Conservation (phyloP, 2,888 invertebrate genomes). For the Diarsia brunnea region DNA sequence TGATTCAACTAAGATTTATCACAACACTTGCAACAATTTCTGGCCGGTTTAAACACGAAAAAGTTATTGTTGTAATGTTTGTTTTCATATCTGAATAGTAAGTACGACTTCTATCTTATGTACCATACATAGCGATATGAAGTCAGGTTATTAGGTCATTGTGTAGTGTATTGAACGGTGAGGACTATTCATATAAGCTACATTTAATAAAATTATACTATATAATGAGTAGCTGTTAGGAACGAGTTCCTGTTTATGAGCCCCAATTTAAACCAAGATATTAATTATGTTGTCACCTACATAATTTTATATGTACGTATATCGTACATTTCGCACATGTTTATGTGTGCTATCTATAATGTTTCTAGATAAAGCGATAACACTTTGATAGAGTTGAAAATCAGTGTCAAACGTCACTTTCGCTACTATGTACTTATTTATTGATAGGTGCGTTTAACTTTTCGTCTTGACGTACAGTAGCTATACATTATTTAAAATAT, state of each 20-base stretch:
- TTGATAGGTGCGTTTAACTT: conserved; percentile 12
- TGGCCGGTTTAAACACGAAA: conserved; percentile 39
- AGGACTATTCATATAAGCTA: not conserved
- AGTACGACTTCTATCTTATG: conserved; percentile 14
- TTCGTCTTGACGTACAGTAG: not conserved
- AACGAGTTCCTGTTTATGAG: not conserved
- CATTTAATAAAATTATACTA: not conserved
- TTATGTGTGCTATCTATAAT: conserved; percentile 29
- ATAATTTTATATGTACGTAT: conserved; percentile 21
- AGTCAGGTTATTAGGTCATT: conserved; percentile 38
- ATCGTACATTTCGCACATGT: conserved; percentile 19
- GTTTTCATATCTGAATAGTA: conserved; percentile 12
- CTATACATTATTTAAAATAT: not conserved
- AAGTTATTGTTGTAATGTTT: not conserved
- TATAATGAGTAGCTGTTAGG: not conserved
- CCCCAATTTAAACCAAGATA: not conserved
- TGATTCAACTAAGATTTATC: conserved; percentile 74
- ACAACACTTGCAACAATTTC: conserved; percentile 68
- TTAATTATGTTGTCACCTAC: conserved; percentile 12
- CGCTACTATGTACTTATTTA: not conserved
- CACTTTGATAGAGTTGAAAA: conserved; percentile 29
- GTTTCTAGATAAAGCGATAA: conserved; percentile 47
- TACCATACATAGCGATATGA: conserved; percentile 33
- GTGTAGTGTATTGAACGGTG: conserved; percentile 6
- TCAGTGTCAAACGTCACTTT: conserved; percentile 54